Evolutionary conservation across 1,140 invertebrate species (phyloP).

Genomic region (Orchestia grillus): DNA sequence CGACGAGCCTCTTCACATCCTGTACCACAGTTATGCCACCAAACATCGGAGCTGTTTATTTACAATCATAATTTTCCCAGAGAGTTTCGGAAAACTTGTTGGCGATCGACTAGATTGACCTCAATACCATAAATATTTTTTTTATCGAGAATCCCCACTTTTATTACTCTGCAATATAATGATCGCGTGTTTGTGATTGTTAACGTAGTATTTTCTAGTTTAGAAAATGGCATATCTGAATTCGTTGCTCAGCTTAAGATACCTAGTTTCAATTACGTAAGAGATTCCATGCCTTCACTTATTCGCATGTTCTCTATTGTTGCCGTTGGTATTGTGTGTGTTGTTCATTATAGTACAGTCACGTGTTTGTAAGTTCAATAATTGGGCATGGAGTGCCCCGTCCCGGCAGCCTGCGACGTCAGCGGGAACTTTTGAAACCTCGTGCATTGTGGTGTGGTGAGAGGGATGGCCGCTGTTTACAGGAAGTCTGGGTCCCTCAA

Average conservation of each 20-base stretch:
- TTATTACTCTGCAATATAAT: neutral
- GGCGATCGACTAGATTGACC: neutral
- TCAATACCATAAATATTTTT: neutral
- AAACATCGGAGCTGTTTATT: neutral
- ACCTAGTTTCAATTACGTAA: neutral
- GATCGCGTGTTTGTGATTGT: neutral
- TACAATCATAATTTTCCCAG: neutral
- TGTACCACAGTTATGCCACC: neutral
- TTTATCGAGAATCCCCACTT: neutral
- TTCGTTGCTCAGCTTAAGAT: neutral
- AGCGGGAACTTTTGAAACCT: neutral
- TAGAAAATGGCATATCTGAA: neutral
- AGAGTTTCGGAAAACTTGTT: neutral
- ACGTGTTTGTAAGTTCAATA: neutral
- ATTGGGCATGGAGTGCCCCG: neutral
- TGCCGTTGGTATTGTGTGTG: neutral
- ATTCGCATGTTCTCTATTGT: neutral
- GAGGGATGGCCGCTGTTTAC: constrained; percentile 25
- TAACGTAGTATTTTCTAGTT: neutral
- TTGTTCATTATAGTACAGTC: neutral
- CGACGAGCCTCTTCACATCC: neutral
- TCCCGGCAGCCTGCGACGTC: neutral
- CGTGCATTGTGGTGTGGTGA: neutral
- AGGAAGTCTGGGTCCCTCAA: constrained; percentile 23
- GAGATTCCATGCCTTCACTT: neutral